Evolutionary conservation across 2,797 vertebrate genomes (phyloP).

Genomic region (Eulemur rubriventer): DNA sequence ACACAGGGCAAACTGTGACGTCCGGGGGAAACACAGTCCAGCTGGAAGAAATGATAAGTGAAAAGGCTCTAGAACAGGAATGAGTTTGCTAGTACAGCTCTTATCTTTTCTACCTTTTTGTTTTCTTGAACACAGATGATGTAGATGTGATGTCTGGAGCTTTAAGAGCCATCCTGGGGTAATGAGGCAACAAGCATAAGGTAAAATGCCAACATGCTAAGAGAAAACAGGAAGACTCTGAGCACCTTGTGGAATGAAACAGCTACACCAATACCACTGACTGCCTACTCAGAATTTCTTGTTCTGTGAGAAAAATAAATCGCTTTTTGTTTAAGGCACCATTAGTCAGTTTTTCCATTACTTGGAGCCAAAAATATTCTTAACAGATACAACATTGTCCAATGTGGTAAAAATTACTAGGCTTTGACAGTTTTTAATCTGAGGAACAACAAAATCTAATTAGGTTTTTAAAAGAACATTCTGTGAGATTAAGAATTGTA

Average conservation of each 20-base stretch:
- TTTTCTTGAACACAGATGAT: background rate
- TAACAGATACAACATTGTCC: slow-evolving; percentile 28
- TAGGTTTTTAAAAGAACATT: slow-evolving; percentile 44
- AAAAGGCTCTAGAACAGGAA: background rate
- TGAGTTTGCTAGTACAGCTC: background rate
- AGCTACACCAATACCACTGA: background rate
- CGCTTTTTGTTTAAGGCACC: background rate
- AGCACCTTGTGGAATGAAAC: background rate
- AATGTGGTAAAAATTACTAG: slow-evolving; percentile 54
- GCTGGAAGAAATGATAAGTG: background rate
- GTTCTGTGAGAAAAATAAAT: slow-evolving; percentile 25
- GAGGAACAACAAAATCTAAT: slow-evolving; percentile 19
- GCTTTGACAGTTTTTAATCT: slow-evolving; percentile 51
- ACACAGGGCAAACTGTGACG: background rate
- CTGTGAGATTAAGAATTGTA: background rate
- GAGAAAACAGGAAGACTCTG: background rate
- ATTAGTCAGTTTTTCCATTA: slow-evolving; percentile 55
- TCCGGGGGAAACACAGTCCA: background rate
- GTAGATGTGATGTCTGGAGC: background rate
- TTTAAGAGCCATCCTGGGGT: background rate
- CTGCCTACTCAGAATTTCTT: background rate
- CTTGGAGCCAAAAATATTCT: slow-evolving; percentile 39
- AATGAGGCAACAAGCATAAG: background rate
- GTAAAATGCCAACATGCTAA: background rate
- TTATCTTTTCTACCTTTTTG: background rate